phyloP scores from a whole-genome alignment of 2,888 invertebrate species.

The Syritta pipiens region DNA sequence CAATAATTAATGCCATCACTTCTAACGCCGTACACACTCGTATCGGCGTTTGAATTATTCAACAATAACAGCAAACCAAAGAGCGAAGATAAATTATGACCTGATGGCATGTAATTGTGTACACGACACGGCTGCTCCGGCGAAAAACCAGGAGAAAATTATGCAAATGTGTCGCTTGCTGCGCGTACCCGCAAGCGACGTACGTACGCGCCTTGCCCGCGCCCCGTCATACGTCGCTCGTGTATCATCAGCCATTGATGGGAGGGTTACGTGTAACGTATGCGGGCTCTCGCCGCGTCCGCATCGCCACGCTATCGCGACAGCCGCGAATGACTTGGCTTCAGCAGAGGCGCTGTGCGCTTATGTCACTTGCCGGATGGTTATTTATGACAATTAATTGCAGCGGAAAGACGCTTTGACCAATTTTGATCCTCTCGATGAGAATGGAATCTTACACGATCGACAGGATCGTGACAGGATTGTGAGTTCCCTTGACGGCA shows the following conservation, averaged over 20 bases:
- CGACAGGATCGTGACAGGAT: too few relatives aligned
- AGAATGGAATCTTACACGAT: too few relatives aligned
- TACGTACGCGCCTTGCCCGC: conserved; percentile 28
- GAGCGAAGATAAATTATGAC: conserved; percentile 57
- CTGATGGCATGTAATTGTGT: conserved; percentile 62
- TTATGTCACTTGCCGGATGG: conserved; percentile 37
- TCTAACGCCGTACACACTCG: conserved; percentile 35
- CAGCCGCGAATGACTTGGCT: conserved; percentile 37
- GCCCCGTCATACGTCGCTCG: conserved; percentile 43
- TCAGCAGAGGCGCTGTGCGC: conserved; percentile 32
- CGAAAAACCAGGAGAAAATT: conserved; percentile 57
- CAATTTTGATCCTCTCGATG: too few relatives aligned
- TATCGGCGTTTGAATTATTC: conserved; percentile 62
- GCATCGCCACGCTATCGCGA: conserved; percentile 42
- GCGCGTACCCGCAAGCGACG: conserved; percentile 20
- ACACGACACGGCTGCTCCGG: conserved; percentile 26
- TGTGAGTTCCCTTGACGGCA: too few relatives aligned
- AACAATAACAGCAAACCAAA: conserved; percentile 33
- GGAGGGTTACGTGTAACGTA: conserved; percentile 33
- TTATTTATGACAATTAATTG: conserved; percentile 64
- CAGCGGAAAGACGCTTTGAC: too few relatives aligned
- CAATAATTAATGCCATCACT: conserved; percentile 20
- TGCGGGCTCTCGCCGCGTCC: conserved; percentile 60
- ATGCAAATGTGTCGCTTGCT: conserved; percentile 35
- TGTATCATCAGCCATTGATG: conserved; percentile 23